A percentile compares a stretch with the other conserved stretches of the same genome.
phyloP scores from a whole-genome alignment of 2,113 vertebrate species.

The Corythaeola cristata region DNA sequence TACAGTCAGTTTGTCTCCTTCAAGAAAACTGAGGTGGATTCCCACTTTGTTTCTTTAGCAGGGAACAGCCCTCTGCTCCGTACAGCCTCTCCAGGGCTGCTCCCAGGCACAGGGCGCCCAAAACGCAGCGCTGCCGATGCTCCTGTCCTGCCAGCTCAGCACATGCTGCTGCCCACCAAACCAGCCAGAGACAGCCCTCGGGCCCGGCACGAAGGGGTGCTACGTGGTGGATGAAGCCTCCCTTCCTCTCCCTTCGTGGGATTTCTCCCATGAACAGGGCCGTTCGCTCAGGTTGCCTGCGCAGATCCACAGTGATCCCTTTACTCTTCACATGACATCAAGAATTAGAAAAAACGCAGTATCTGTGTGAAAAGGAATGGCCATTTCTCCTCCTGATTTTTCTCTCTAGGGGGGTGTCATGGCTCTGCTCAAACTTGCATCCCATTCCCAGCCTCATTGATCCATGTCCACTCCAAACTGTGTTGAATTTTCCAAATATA shows the following conservation, averaged over 20 bases:
- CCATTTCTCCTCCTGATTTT: not conserved
- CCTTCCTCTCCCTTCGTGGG: not conserved
- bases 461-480: not conserved
- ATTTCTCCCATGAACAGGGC: not conserved
- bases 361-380: not conserved
- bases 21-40: not conserved
- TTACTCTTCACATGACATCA: not conserved
- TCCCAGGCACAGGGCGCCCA: not conserved
- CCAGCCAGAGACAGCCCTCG: not conserved
- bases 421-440: not conserved
- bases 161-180: not conserved
- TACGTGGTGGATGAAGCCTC: not conserved
- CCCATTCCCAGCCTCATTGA: not conserved
- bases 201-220: not conserved
- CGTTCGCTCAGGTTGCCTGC: not conserved
- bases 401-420: not conserved
- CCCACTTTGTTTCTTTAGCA: not conserved
- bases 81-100: not conserved
- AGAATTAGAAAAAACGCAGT: not conserved
- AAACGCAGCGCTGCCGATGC: fast-evolving
- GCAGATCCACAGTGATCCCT: not conserved
- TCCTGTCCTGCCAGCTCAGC: not conserved
- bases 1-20: not conserved
- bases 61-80: not conserved
- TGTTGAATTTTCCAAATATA: not conserved